A percentile compares a stretch with the other conserved stretches of the same genome.
Conservation (phyloP, 1,140 invertebrate species). For the Saccostrea cuccullata region DNA sequence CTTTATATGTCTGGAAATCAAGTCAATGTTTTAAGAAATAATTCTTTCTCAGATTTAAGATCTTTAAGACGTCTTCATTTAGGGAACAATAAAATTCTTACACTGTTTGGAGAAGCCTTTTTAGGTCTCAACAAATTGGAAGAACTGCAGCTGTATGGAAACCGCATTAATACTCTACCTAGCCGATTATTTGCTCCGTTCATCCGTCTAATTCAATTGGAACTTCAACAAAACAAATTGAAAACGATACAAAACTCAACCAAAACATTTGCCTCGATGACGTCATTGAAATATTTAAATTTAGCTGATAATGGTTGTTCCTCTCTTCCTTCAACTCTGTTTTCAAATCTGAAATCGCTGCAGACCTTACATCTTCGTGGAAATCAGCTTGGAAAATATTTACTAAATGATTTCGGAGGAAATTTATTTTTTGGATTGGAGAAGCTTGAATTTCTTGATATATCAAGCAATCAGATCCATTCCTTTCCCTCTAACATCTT, state of each 20-base stretch:
- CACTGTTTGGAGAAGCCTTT: constrained; percentile 61
- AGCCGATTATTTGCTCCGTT: constrained; percentile 60
- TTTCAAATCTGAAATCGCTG: constrained; percentile 56
- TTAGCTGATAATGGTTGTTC: constrained; percentile 61
- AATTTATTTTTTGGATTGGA: constrained; percentile 53
- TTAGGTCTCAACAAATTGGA: constrained; percentile 59
- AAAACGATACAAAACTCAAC: constrained; percentile 51
- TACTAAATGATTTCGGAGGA: constrained; percentile 55
- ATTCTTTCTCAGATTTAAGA: constrained; percentile 58
- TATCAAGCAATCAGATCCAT: constrained; percentile 61
- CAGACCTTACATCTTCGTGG: constrained; percentile 60
- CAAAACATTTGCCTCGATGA: constrained; percentile 52
- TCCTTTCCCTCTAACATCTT: constrained; percentile 57
- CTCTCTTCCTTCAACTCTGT: constrained; percentile 54
- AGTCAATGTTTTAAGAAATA: constrained; percentile 50
- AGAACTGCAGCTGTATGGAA: constrained; percentile 61
- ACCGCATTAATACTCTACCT: constrained; percentile 63
- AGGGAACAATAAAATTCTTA: constrained; percentile 57
- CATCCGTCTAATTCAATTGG: constrained; percentile 54
- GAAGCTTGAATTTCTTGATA: constrained; percentile 59
- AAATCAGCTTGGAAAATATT: constrained; percentile 60
- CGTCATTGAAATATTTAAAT: constrained; percentile 60
- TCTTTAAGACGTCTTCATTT: constrained; percentile 60
- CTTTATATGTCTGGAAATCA: constrained; percentile 64
- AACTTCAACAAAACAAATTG: constrained; percentile 66